These are phyloP conservation scores for Callionymus lyra DNA, from an alignment of 2,113 vertebrate species.

Conservation along the genomic window DNA sequence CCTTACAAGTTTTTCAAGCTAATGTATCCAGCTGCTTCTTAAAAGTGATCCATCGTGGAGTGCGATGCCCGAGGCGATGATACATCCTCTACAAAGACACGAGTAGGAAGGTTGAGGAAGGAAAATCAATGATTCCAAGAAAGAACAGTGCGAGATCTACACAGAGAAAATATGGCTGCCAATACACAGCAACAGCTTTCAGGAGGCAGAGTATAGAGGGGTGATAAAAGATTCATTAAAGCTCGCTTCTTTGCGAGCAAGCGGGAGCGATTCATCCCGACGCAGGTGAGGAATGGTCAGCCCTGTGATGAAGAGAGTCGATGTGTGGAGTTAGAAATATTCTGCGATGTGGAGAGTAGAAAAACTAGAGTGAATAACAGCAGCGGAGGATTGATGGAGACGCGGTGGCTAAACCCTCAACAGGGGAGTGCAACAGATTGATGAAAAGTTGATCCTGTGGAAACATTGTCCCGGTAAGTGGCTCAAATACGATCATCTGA, in stretches of 20 bases:
- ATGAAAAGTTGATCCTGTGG: background rate
- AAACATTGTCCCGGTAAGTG: no score
- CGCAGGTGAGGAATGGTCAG: background rate
- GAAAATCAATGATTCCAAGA: constrained; percentile 38
- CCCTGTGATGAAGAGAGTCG: background rate
- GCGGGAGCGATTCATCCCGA: constrained; percentile 7
- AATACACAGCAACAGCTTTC: constrained; percentile 7
- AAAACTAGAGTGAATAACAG: background rate
- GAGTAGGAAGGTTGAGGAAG: constrained; percentile 23
- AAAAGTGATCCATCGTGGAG: constrained; percentile 25
- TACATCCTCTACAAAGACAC: constrained; percentile 29
- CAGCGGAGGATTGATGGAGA: background rate
- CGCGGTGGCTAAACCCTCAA: background rate
- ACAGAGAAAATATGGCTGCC: constrained; percentile 42
- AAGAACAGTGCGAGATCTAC: constrained; percentile 23
- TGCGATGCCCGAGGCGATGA: constrained; percentile 16
- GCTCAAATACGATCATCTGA: no score
- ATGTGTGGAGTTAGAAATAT: constrained; percentile 2
- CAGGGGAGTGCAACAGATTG: background rate
- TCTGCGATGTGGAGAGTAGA: background rate
- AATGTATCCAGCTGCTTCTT: constrained; percentile 21
- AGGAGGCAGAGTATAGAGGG: constrained; percentile 21
- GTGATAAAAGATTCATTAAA: constrained; percentile 37
- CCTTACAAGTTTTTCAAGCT: constrained; percentile 22
- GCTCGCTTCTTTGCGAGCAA: constrained; percentile 3